Evolutionary conservation across 2,113 vertebrate species (phyloP).

Genomic region (Pterocles gutturalis): DNA sequence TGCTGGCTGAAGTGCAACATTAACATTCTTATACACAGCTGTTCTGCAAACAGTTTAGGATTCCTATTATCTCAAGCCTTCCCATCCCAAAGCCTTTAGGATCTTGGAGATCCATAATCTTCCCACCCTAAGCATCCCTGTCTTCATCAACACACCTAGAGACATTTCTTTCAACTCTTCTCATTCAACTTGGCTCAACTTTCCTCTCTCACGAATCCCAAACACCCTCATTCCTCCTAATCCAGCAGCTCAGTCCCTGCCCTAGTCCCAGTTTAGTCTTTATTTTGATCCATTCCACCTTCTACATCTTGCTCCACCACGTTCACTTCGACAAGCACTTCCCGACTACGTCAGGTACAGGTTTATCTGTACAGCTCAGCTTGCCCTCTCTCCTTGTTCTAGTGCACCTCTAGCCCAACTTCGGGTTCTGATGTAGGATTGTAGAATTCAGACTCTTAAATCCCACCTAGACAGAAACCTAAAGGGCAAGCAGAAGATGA

Average conservation of each 20-base stretch:
- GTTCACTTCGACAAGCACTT: background rate
- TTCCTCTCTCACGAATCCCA: background rate
- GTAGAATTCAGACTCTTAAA: background rate
- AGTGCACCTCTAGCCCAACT: background rate
- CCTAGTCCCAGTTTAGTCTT: background rate
- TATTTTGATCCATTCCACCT: background rate
- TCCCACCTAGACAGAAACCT: background rate
- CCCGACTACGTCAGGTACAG: background rate
- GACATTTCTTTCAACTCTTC: background rate
- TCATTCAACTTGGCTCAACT: background rate
- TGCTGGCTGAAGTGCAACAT: background rate
- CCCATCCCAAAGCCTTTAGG: background rate
- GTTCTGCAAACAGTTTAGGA: background rate
- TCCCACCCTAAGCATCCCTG: background rate
- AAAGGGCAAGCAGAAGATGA: background rate
- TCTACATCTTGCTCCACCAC: background rate
- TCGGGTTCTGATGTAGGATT: background rate
- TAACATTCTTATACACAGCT: background rate
- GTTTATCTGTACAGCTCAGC: background rate
- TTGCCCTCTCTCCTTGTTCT: background rate
- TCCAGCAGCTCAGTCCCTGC: background rate
- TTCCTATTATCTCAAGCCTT: background rate
- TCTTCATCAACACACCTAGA: background rate
- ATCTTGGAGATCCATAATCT: background rate
- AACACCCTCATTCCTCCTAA: background rate